Evolutionary conservation across 2,888 invertebrate genomes (phyloP), one percentile per base, ranked within the genome.

Genomic region (Eupithecia inturbata): DNA sequence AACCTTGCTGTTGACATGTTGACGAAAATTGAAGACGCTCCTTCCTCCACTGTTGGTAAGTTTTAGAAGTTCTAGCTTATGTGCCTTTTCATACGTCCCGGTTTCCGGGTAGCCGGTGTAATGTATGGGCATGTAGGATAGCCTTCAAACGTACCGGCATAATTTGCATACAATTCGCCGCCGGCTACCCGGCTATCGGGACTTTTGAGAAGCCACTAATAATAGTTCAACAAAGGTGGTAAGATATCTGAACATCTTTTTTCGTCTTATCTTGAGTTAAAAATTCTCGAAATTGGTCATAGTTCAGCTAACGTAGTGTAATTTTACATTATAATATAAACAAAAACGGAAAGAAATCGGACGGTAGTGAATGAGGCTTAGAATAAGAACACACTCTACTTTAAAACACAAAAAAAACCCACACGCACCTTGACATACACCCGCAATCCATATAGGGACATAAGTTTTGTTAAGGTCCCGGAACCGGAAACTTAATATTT

Each of bases 1-100:
- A 73, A 76, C 26, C 76, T 68, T 33, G 76, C 76, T 12, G 66
- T 76, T 64, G 76, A 76, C 36, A 76, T 71, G 0, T 68, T 76
- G 26, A 76, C 76, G 22, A 76, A 71, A 49, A 76, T 76, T n/a
- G 73, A 75, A 64, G 57, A 45, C 39, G 69, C 53, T 22, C 1
- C 66, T n/a, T 1, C 39, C n/a, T 14, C 36, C 22, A 36, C 33
- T 39, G 66, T 36, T 16, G 71, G 71, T 71, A 71, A 67, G 71
- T 39, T 28, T 33, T 19, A 64, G 39, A 26, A 57, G 3, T 66
- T 53, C 16, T n/a, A n/a, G n/a, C n/a, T n/a, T n/a, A n/a, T n/a
- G n/a, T n/a, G n/a, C n/a, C n/a, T n/a, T n/a, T n/a, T n/a, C n/a
- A n/a, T n/a, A n/a, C n/a, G n/a, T n/a, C 31, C 31, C 31, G 31